phyloP scores from a whole-genome alignment of 2,888 invertebrate species.

The Pachydiplax longipennis region DNA sequence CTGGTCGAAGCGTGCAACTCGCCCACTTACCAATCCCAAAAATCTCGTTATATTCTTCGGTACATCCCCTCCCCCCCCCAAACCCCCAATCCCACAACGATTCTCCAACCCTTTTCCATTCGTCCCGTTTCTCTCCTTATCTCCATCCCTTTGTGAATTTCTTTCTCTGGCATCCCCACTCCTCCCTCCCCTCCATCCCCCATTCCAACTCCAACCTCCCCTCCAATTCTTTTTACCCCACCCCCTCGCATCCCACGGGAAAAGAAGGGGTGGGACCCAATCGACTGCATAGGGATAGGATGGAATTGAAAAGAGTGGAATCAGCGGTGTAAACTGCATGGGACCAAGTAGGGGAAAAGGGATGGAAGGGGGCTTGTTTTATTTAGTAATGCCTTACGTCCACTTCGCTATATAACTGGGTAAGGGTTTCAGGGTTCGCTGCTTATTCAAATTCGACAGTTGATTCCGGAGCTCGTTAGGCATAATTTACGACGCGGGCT shows the following conservation, averaged over 20 bases:
- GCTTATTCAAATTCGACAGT: constrained; percentile 30
- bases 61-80: not conserved
- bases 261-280: not conserved
- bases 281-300: constrained; percentile 15
- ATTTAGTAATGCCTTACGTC: constrained; percentile 36
- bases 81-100: not conserved
- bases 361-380: constrained; percentile 6
- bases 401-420: constrained; percentile 23
- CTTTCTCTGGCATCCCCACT: not conserved
- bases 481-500: not conserved
- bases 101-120: not conserved
- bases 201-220: not conserved
- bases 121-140: not conserved
- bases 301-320: constrained; percentile 34
- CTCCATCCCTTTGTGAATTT: not conserved
- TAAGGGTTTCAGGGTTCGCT: not conserved
- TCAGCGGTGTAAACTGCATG: constrained; percentile 18
- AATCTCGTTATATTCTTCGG: not conserved
- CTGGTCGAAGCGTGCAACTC: not conserved
- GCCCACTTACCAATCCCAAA: not conserved
- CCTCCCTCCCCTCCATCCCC: not conserved
- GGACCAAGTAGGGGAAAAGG: not conserved
- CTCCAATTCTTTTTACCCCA: no score
- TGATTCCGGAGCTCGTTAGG: not conserved
- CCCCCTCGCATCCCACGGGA: not conserved